phyloP scores from a whole-genome alignment of 2,797 vertebrate species.

The Tangara arthus region DNA sequence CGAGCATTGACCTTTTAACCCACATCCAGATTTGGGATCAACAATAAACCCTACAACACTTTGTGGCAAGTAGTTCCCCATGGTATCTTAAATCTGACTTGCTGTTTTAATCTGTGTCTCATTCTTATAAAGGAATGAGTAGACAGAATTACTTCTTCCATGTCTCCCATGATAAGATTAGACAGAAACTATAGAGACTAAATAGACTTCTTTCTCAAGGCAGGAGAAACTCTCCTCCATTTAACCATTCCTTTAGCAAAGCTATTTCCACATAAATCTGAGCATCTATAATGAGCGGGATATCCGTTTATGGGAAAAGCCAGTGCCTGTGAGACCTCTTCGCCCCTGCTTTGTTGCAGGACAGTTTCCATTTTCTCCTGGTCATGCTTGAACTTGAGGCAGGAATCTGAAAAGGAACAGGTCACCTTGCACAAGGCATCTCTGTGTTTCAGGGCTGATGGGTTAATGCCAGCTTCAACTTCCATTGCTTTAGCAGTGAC shows the following conservation, averaged over 20 bases:
- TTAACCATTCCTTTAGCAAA: neutral
- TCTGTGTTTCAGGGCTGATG: neutral
- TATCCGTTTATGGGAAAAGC: neutral
- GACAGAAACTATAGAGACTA: neutral
- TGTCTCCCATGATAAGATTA: neutral
- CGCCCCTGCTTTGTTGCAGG: neutral
- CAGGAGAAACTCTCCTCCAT: neutral
- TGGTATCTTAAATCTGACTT: neutral
- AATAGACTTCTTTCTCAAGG: neutral
- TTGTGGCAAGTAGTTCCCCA: neutral
- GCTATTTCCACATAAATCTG: neutral
- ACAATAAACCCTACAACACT: neutral
- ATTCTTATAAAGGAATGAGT: neutral
- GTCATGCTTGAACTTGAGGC: neutral
- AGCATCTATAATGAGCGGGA: neutral
- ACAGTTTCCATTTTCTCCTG: neutral
- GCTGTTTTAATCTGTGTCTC: neutral
- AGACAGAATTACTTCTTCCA: neutral
- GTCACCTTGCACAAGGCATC: neutral
- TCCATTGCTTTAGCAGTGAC: neutral
- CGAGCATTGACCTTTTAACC: neutral
- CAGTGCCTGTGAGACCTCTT: neutral
- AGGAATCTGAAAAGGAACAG: neutral
- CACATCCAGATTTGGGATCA: fast-evolving
- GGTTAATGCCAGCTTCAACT: neutral